phyloP scores from a whole-genome alignment of 2,113 vertebrate species.

The Mastomys natalensis region DNA sequence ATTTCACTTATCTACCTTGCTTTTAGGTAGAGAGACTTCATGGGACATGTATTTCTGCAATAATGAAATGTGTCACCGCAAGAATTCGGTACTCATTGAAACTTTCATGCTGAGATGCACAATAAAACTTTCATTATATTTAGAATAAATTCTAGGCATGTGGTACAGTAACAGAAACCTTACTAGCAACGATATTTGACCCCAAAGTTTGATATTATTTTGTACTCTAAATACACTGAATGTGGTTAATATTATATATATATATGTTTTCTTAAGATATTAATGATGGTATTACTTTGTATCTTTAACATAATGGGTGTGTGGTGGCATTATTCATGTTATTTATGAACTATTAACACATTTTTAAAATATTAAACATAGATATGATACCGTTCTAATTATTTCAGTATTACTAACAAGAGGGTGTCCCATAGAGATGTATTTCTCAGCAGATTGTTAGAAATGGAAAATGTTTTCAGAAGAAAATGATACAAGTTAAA shows the following conservation, averaged over 20 bases:
- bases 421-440: neutral
- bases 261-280: neutral
- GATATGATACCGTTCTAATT: no score
- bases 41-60: neutral
- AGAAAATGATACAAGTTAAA: neutral
- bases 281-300: neutral
- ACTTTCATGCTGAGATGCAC: neutral
- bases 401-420: neutral
- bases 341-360: neutral
- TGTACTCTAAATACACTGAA: neutral
- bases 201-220: neutral
- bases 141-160: neutral
- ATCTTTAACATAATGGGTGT: neutral
- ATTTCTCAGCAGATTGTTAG: neutral
- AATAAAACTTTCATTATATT: neutral
- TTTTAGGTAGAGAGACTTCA: neutral
- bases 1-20: neutral
- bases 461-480: neutral
- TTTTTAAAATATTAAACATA: neutral
- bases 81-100: neutral
- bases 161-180: neutral
- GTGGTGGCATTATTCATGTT: neutral
- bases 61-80: neutral
- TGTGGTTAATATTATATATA: neutral
- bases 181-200: neutral